Conservation (phyloP, 2,113 vertebrate genomes). For the Cebus imitator region DNA sequence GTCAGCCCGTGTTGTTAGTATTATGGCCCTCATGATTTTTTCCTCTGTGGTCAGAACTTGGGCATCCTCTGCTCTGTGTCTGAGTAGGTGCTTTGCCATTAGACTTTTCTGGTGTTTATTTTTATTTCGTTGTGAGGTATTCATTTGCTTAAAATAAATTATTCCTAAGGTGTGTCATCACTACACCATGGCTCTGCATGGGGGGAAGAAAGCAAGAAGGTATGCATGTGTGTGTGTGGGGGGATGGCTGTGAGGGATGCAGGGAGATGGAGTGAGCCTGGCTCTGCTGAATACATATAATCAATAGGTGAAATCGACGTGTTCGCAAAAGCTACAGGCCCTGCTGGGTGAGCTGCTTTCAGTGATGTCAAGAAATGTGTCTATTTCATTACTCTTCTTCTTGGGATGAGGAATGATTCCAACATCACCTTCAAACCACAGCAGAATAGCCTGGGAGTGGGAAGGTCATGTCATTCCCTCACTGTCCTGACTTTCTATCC, state of each 20-base stretch:
- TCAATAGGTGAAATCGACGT: constrained; percentile 36
- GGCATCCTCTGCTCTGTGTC: background rate
- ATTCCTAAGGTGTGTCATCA: background rate
- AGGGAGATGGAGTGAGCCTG: constrained; percentile 13
- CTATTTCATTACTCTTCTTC: background rate
- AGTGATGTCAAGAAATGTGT: background rate
- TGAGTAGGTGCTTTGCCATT: background rate
- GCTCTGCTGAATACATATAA: constrained; percentile 1
- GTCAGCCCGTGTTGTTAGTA: background rate
- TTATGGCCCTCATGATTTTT: background rate
- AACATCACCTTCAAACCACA: background rate
- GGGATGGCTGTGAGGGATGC: background rate
- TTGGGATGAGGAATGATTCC: background rate
- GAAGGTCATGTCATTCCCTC: background rate
- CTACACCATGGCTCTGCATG: background rate
- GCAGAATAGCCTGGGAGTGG: background rate
- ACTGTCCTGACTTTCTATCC: background rate
- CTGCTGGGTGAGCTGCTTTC: constrained; percentile 54
- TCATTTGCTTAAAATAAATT: constrained; percentile 46
- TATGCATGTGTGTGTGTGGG: background rate
- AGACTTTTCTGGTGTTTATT: background rate
- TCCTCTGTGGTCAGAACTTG: background rate
- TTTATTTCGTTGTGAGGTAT: constrained; percentile 19
- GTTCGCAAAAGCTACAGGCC: constrained; percentile 42
- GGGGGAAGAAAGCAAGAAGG: background rate